A percentile compares a stretch with the other conserved stretches of the same genome.
These are phyloP conservation scores for Trichogramma pretiosum DNA, from an alignment of 1,140 invertebrate species.

Conservation along the genomic window DNA sequence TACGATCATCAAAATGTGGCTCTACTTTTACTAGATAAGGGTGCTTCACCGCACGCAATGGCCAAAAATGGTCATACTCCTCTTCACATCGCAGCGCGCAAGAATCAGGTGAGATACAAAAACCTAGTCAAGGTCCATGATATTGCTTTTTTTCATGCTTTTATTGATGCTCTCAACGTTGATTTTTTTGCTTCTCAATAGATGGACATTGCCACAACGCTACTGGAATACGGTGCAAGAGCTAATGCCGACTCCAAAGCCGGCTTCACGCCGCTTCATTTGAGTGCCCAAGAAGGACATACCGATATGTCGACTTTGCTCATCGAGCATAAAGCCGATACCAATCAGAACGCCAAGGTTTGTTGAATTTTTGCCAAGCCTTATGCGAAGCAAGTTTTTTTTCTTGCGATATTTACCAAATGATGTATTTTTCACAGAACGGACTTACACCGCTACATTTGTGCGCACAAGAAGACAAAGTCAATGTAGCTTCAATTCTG, in stretches of 20 bases:
- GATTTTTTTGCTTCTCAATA: slow-evolving; percentile 24
- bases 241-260: slow-evolving; percentile 81
- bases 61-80: slow-evolving; percentile 99
- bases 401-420: not conserved
- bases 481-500: slow-evolving; percentile 76
- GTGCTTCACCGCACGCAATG: slow-evolving; percentile 87
- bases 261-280: slow-evolving; percentile 89
- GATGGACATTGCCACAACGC: slow-evolving; percentile 84
- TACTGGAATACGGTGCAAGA: slow-evolving; percentile 87
- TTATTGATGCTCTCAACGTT: too few relatives aligned
- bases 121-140: not conserved
- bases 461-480: slow-evolving; percentile 86
- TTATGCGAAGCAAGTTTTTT: not conserved
- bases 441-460: slow-evolving; percentile 85
- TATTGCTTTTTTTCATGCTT: slow-evolving; percentile 8
- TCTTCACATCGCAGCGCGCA: slow-evolving; percentile 94
- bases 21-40: slow-evolving; percentile 81
- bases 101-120: slow-evolving; percentile 83
- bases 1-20: slow-evolving; percentile 94
- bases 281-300: slow-evolving; percentile 89
- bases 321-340: slow-evolving; percentile 76
- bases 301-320: slow-evolving; percentile 85
- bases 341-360: slow-evolving; percentile 78
- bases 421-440: slow-evolving; percentile 50
- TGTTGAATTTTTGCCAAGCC: not conserved